These are phyloP conservation scores for Rosalia funebris DNA, from an alignment of 2,888 invertebrate genomes.

Conservation along the genomic window DNA sequence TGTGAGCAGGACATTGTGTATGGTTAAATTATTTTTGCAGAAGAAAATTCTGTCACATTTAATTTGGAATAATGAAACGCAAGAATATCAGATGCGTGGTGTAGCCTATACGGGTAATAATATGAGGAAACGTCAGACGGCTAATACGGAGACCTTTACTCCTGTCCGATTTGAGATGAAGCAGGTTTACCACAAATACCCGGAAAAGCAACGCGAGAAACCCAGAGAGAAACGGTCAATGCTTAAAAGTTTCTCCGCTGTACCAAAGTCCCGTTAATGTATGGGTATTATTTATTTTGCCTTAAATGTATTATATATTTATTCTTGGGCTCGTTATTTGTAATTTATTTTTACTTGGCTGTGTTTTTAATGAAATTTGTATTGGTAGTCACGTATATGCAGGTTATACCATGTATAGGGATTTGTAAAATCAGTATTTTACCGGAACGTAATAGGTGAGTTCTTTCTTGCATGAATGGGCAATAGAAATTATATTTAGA, in stretches of 20 bases:
- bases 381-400: slow-evolving; percentile 10
- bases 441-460: background rate
- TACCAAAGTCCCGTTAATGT: slow-evolving; percentile 48
- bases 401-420: slow-evolving; percentile 33
- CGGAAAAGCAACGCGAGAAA: slow-evolving; percentile 53
- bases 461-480: too few species aligned
- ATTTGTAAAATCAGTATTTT: slow-evolving; percentile 22
- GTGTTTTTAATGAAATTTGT: slow-evolving; percentile 33
- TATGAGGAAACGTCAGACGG: slow-evolving; percentile 80
- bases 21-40: background rate
- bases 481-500: too few species aligned
- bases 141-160: slow-evolving; percentile 57
- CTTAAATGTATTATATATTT: slow-evolving; percentile 33
- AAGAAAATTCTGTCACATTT: slow-evolving; percentile 90
- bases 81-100: slow-evolving; percentile 97
- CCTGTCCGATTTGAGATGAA: slow-evolving; percentile 57
- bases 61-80: slow-evolving; percentile 98
- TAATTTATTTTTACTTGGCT: slow-evolving; percentile 39
- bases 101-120: slow-evolving; percentile 99
- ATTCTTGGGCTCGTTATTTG: slow-evolving; percentile 31
- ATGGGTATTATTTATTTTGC: slow-evolving; percentile 29
- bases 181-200: slow-evolving; percentile 60
- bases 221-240: slow-evolving; percentile 45
- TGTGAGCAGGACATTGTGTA: too few species aligned
- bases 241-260: slow-evolving; percentile 48